Base-by-base conservation (phyloP, 2,113 vertebrate species). In the Tenebrosternarchus preto region DNA sequence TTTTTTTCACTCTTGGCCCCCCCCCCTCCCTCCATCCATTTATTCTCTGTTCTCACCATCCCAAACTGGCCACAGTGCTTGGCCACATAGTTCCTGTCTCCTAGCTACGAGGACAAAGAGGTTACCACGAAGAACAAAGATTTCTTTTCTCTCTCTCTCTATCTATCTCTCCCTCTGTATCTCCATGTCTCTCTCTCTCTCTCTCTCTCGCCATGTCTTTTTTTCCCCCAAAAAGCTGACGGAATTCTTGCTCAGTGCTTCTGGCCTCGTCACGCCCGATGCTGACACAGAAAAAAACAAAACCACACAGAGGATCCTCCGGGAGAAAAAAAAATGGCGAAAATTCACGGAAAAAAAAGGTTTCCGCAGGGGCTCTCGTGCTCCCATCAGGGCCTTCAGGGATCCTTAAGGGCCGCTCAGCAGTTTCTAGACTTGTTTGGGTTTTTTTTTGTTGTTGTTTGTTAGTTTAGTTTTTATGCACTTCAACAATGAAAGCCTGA, bases 41-140 rank as follows among this genome's bases (percentile, higher is more conserved):
- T 76, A 39, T 80, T 74, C 64, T 69, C 61, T 53, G 57, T 25
- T 64, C 80, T 83, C 43, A 79, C 83, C 33, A 60, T 64, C 70
- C 67, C 22, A 24, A 68, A 67, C 71, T 76, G 36, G 20, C 74
- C 77, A 71, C 78, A 78, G 66, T 80, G 83, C 74, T 80, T 66
- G 79, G 83, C 80, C 82, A 80, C 89, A 92, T 85, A 85, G 87
- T 80, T 83, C 11, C 72, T 0, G 82, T 92, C 73, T 81, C 91
- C 84, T 87, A 88, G 91, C 88, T 90, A 92, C 90, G 33, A 71
- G 76, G 66, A 92, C 90, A 92, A 90, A 92, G 85, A 89, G 71
- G 77, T 80, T 61, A 66, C 70, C 63, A 69, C 87, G 75, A 79
- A 84, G 82, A 80, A 88, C 85, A 82, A 86, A 78, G 68, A 36